Evolutionary conservation across 2,113 vertebrate genomes (phyloP).

Genomic region (Podarcis muralis): DNA sequence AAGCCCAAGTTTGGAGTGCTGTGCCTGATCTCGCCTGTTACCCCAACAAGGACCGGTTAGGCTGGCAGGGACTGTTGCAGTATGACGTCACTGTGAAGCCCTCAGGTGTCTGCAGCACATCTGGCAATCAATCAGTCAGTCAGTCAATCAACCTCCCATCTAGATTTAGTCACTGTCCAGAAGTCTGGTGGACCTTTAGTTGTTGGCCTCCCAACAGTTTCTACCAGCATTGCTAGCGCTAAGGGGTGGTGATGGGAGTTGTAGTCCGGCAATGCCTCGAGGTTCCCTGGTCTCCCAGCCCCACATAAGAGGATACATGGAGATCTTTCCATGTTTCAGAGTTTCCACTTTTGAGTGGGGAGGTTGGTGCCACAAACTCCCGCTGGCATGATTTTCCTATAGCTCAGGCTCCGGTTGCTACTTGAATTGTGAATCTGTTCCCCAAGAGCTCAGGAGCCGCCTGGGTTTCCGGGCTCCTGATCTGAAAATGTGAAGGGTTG

Average conservation of each 20-base stretch:
- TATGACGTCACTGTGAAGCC: neutral
- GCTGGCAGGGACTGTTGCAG: neutral
- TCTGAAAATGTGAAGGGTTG: conserved; percentile 26
- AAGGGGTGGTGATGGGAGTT: no score
- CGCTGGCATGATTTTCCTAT: neutral
- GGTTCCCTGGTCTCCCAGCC: neutral
- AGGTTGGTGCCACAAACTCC: neutral
- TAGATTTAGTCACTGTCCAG: neutral
- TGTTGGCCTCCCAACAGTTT: no score
- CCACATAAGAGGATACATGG: neutral
- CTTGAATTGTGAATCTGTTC: conserved; percentile 18
- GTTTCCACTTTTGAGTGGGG: neutral
- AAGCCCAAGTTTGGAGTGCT: no score
- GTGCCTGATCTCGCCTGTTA: neutral
- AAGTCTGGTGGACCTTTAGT: no score
- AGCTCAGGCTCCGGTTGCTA: neutral
- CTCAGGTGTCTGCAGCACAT: neutral
- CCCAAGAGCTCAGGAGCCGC: neutral
- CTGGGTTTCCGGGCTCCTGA: neutral
- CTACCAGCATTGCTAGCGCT: no score
- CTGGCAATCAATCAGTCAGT: neutral
- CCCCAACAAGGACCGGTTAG: neutral
- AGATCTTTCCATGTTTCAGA: neutral
- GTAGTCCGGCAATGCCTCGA: no score
- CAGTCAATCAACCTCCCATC: no score